phyloP scores from a whole-genome alignment of 1,140 invertebrate species.

The Calephelis virginiensis region DNA sequence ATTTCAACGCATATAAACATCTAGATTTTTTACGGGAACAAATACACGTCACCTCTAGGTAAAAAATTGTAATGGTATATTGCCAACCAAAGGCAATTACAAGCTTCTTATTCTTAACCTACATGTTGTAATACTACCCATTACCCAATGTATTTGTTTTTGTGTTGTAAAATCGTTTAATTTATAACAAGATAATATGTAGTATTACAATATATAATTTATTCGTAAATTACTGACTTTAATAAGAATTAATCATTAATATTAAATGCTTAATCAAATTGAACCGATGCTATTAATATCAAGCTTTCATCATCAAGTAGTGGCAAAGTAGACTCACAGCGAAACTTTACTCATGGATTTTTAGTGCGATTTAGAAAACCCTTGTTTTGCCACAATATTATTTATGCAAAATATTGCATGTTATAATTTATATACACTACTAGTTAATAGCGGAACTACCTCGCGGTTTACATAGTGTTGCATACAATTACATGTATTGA shows the following conservation, averaged over 20 bases:
- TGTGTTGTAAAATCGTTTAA: no score
- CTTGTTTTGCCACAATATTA: slow-evolving; percentile 71
- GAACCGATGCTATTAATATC: slow-evolving; percentile 9
- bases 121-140: no score
- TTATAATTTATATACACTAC: slow-evolving; percentile 26
- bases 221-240: no score
- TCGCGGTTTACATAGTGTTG: background rate
- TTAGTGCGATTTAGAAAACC: slow-evolving; percentile 45
- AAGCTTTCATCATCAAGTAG: slow-evolving; percentile 61
- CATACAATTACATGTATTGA: background rate
- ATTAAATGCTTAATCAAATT: background rate
- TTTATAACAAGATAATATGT: no score
- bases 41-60: no score
- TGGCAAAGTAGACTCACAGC: slow-evolving; percentile 77
- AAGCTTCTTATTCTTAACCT: no score
- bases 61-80: no score
- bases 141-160: no score
- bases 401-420: slow-evolving; percentile 64
- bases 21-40: no score
- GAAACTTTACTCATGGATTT: slow-evolving; percentile 74
- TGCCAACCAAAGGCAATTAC: no score
- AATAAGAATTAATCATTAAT: background rate
- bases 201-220: no score
- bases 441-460: slow-evolving; percentile 19
- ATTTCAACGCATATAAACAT: no score